Evolutionary conservation across 2,113 vertebrate genomes (phyloP), one percentile per base, ranked within the genome.

Genomic region (Phocoena sinus): DNA sequence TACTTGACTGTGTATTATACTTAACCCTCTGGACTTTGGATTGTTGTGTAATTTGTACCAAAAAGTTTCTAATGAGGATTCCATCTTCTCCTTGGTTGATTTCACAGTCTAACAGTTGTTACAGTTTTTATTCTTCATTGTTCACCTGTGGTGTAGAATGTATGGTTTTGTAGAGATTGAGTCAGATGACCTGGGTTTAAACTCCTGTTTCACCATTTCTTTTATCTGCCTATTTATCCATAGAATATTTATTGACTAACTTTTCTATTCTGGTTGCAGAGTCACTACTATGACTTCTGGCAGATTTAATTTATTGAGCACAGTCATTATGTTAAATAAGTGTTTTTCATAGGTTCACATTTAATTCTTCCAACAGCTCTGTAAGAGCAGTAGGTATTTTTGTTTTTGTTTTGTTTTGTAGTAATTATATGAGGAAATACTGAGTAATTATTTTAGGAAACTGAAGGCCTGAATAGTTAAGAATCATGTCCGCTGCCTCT

Each of bases 31-130:
- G 76, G 53, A 71, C n/a, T 25, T 92, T 97, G 28, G 68, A n/a
- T 83, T 83, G 8, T 60, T 97, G 50, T 81, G 20, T 94, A 87
- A 77, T 93, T 97, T 96, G 67, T 79, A 73, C n/a, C 26, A 23
- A 73, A 95, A 91, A 84, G n/a, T 90, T 36, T 92, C 65, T 95
- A 71, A 56, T 82, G 44, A 60, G 77, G 71, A 87, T 92, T 79
- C 68, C 8, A 3, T 95, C 70, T 89, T 95, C 20, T 95, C 17
- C 41, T 84, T 90, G 89, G 25, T 88, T 94, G 73, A 76, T 94
- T 95, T 82, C n/a, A 73, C 18, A 63, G 0, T 87, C 56, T 90
- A 60, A 90, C 3, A 0, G 33, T 89, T 94, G 8, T 73, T 89
- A 74, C 4, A 60, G 17, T 71, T 81, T 89, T 31, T 41, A 81